A percentile compares a stretch with the other conserved stretches of the same genome.
Conservation (phyloP, 2,113 vertebrate species). For the Neoarius graeffei region DNA sequence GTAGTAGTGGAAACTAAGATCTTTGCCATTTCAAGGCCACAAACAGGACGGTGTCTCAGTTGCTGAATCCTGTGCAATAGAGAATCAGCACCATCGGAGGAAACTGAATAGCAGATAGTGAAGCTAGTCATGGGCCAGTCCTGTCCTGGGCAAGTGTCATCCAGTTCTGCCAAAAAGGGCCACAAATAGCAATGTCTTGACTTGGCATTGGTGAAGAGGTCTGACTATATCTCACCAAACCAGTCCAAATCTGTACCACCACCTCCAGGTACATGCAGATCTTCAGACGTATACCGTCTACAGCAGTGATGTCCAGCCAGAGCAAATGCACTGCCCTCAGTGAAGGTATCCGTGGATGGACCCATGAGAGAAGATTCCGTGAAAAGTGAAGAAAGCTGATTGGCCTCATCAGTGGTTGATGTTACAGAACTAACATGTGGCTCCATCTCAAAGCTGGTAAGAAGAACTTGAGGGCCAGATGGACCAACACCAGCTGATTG, state of each 20-base stretch:
- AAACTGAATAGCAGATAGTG: background rate
- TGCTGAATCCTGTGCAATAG: background rate
- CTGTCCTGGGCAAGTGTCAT: background rate
- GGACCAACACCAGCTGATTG: background rate
- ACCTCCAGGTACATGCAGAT: background rate
- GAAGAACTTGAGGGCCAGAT: background rate
- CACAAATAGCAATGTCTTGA: background rate
- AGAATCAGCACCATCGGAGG: background rate
- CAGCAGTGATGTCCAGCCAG: background rate
- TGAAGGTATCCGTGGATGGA: background rate
- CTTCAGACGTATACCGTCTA: background rate
- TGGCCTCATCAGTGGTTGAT: background rate
- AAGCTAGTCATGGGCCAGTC: background rate
- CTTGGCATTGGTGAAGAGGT: background rate
- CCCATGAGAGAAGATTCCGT: background rate
- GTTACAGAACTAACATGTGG: background rate
- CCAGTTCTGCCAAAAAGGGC: background rate
- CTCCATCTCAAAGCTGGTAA: background rate
- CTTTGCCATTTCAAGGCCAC: background rate
- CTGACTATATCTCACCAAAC: background rate
- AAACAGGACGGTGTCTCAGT: background rate
- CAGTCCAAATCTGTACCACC: background rate
- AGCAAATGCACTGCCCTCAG: background rate
- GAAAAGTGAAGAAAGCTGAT: background rate
- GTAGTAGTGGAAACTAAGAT: background rate